Evolutionary conservation across 2,797 vertebrate genomes (phyloP), one percentile per base, ranked within the genome.

Genomic region (Lutjanus argentimaculatus): DNA sequence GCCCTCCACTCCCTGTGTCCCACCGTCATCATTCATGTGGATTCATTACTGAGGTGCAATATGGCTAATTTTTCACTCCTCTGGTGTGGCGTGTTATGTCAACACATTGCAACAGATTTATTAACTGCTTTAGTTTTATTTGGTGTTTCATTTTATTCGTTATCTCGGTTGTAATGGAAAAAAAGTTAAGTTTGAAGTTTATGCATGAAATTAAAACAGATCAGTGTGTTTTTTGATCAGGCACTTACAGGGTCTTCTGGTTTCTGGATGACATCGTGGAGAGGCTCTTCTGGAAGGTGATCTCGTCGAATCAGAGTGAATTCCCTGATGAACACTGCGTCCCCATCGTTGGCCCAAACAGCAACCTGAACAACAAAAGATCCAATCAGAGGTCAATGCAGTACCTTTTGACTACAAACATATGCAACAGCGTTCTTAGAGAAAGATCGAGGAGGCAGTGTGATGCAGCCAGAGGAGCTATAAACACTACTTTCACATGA

Each of bases 291-390:
- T 0, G 96, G 95, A 49, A 97, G 96, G 77, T 96, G 96, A 86
- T 98, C 97, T 90, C 96, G 95, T 59, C 96, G 96, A 91, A 97
- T 97, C 85, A 99, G 89, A 11, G 98, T 97, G 94, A 97, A 99
- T 92, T 99, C 98, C 76, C 97, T 95, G 75, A 99, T 97, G 86
- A 99, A 99, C 84, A 99, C 96, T 16, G 97, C 97, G 0, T 92
- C 95, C 30, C 95, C 97, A 46, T 97, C 94, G 67, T 91, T 94
- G 86, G 97, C 94, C 72, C 95, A 90, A 80, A 95, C 96, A 6
- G 83, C 94, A 79, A 96, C 94, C 98, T 99, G 89, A 36, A 87
- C 89, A 69, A 80, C 16, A 90, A 92, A 91, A 91, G 17, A 70
- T 14, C 45, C 7, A 5, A 52, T 79, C 9, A 71, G 16, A 42